Evolutionary conservation across 2,797 vertebrate species (phyloP), one percentile per base, ranked within the genome.

Genomic region (Sebastes variabilis): DNA sequence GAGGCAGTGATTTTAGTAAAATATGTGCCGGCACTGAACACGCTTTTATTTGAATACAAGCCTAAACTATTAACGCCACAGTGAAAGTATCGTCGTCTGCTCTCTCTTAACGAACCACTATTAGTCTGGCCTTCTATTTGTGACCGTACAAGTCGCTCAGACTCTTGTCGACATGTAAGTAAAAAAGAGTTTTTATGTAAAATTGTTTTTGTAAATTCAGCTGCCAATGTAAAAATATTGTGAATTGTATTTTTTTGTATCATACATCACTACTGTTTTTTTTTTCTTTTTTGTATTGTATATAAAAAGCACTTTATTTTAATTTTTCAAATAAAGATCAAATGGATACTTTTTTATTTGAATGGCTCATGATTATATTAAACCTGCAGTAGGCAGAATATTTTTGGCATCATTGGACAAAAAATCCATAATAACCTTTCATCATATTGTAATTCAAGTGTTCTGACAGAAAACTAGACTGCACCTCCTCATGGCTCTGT

Each of bases 261-360:
- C 89, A 94, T 95, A 93, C 92, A 94, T 95, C 94, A 95, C 94
- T 94, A 93, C 92, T 93, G 94, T 95, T 94, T 93, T 73, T 81
- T 87, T 91, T 86, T 76, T 64, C 38, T 83, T 92, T 93, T 95
- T 96, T 95, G 92, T 95, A 96, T 93, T 95, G 93, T 96, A 96
- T 88, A 96, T 96, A 95, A 95, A 96, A 96, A 95, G 95, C 96
- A 96, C 95, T 96, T 96, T 96, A 96, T 96, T 96, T 96, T 95
- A 93, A 94, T 96, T 96, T 96, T 96, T 94, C 94, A 94, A 96
- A 96, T 96, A 95, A 96, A 94, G 88, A 93, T 89, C 79, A 93
- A 94, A 93, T 91, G 75, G 87, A 87, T 91, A 84, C 52, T 81
- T 92, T 76, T 79, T 84, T 79, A 83, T 85, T 92, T 71, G 64